Percentiles rank a stretch among this genome's conserved stretches.
phyloP scores from a whole-genome alignment of 1,140 invertebrate genomes.

The Caenorhabditis brenneri region DNA sequence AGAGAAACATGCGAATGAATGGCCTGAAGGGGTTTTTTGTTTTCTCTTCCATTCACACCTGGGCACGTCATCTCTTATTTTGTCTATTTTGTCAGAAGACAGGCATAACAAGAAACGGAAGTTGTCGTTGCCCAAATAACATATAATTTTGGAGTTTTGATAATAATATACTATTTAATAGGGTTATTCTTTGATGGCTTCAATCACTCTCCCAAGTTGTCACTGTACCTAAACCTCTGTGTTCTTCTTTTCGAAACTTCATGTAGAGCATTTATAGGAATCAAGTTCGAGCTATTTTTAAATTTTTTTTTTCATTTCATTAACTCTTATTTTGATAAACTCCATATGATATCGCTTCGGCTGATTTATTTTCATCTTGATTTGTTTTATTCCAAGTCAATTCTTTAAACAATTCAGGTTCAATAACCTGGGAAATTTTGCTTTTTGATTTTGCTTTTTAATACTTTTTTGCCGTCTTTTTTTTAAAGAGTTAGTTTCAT shows the following conservation, averaged over 20 bases:
- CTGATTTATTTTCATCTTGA: too few relatives aligned
- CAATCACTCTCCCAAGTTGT: neutral
- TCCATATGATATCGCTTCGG: too few relatives aligned
- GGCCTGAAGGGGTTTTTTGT: neutral
- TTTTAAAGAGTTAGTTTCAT: neutral
- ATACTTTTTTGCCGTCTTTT: neutral
- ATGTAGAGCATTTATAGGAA: too few relatives aligned
- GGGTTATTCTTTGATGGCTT: neutral
- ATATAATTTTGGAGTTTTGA: neutral
- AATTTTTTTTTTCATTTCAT: neutral
- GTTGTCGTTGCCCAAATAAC: neutral
- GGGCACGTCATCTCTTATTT: neutral
- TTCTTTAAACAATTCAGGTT: too few relatives aligned
- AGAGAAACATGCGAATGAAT: too few relatives aligned
- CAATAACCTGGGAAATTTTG: too few relatives aligned
- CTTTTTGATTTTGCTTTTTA: neutral
- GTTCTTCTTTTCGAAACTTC: too few relatives aligned
- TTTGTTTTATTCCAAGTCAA: too few relatives aligned
- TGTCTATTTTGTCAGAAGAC: neutral
- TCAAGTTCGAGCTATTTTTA: too few relatives aligned
- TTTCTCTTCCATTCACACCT: neutral
- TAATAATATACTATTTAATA: neutral
- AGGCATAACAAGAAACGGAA: neutral
- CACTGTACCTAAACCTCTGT: too few relatives aligned
- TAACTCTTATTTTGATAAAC: too few relatives aligned